phyloP scores from a whole-genome alignment of 2,888 invertebrate genomes.

The Drosophila heteroneura region DNA sequence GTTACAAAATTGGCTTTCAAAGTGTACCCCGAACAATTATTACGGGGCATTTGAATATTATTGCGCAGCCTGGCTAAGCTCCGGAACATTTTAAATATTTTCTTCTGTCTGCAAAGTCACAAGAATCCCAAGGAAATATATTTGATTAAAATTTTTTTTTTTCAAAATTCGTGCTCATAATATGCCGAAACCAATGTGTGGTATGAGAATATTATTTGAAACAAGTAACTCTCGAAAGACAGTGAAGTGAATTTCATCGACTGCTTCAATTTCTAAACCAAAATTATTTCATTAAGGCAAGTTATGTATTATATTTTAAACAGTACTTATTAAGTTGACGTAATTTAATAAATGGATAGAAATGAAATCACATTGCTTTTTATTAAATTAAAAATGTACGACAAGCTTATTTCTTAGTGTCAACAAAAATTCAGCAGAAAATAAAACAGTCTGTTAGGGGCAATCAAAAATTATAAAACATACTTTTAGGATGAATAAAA shows the following conservation, averaged over 20 bases:
- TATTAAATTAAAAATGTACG: background rate
- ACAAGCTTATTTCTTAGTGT: background rate
- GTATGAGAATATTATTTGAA: background rate
- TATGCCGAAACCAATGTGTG: constrained; percentile 36
- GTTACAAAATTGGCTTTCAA: constrained; percentile 23
- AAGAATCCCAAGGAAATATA: constrained; percentile 1
- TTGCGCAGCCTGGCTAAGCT: constrained; percentile 47
- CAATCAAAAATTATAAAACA: background rate
- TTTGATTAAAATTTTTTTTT: constrained; percentile 28
- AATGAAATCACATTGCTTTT: background rate
- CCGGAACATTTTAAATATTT: constrained; percentile 53
- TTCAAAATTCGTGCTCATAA: constrained; percentile 30
- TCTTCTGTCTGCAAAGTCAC: background rate
- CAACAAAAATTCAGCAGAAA: background rate
- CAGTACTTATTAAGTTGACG: background rate
- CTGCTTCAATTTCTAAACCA: constrained; percentile 23
- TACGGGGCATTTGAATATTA: constrained; percentile 29
- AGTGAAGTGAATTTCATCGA: constrained; percentile 17
- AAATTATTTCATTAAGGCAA: background rate
- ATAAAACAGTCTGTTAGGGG: background rate
- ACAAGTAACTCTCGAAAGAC: background rate
- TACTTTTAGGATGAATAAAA: no score
- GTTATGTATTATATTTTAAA: background rate
- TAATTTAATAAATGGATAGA: background rate
- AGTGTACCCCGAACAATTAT: constrained; percentile 21